Evolutionary conservation across 2,888 invertebrate genomes (phyloP).

Genomic region (Laspeyria flexula): DNA sequence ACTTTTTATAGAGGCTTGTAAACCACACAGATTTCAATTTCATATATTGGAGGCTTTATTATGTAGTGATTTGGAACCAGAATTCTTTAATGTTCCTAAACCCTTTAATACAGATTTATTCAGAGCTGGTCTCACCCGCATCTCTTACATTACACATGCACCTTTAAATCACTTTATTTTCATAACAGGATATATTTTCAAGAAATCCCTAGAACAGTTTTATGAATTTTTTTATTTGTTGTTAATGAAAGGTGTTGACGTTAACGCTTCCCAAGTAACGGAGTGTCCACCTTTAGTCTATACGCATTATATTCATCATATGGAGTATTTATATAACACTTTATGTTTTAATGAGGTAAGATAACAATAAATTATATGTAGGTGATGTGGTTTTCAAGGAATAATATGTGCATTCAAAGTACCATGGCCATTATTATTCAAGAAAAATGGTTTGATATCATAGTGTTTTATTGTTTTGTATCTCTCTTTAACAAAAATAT

Average conservation of each 20-base stretch:
- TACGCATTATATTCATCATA: constrained; percentile 57
- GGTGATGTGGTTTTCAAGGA: too few species aligned
- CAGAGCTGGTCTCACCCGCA: constrained; percentile 39
- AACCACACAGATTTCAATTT: constrained; percentile 75
- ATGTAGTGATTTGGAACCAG: constrained; percentile 69
- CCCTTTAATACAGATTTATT: constrained; percentile 61
- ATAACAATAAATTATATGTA: not conserved
- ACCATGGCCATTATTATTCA: too few species aligned
- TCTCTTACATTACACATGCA: constrained; percentile 61
- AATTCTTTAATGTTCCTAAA: constrained; percentile 71
- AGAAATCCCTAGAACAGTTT: constrained; percentile 65
- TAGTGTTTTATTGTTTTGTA: too few species aligned
- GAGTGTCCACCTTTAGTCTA: constrained; percentile 81
- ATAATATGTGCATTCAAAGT: too few species aligned
- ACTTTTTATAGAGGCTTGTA: constrained; percentile 71
- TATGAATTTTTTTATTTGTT: constrained; percentile 71
- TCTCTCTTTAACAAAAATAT: too few species aligned
- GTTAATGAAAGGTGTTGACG: constrained; percentile 70
- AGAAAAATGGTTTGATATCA: too few species aligned
- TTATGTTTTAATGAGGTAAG: constrained; percentile 72
- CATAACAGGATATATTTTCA: constrained; percentile 77
- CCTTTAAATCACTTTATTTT: constrained; percentile 74
- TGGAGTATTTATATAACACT: not conserved
- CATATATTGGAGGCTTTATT: constrained; percentile 72
- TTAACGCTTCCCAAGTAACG: constrained; percentile 65